Evolutionary conservation across 2,113 vertebrate species (phyloP).

Genomic region (Circaetus cinerascens): DNA sequence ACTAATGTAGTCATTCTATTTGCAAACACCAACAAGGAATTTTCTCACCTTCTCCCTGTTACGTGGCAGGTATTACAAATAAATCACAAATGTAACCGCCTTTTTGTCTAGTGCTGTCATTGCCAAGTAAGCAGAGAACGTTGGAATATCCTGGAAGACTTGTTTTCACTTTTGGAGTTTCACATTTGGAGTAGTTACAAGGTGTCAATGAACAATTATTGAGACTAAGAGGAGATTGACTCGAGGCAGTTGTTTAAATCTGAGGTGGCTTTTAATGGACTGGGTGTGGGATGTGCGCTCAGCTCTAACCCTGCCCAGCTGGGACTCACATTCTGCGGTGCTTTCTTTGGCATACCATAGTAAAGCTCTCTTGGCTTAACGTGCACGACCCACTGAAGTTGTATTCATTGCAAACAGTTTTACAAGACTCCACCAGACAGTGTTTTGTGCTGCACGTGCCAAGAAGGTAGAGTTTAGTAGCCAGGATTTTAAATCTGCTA

Average conservation of each 20-base stretch:
- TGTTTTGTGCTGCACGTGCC: neutral
- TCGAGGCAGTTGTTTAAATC: neutral
- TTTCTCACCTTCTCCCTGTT: neutral
- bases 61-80: neutral
- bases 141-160: neutral
- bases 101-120: neutral
- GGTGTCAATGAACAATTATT: neutral
- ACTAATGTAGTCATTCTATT: neutral
- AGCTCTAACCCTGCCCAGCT: neutral
- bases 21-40: neutral
- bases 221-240: neutral
- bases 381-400: neutral
- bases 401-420: neutral
- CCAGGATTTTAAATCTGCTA: neutral
- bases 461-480: neutral
- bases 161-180: neutral
- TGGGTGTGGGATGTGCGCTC: neutral
- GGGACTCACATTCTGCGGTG: neutral
- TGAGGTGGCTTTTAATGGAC: neutral
- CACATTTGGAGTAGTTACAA: neutral
- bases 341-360: neutral
- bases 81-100: neutral
- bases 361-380: neutral
- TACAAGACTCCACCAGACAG: neutral
- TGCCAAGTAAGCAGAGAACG: neutral